A percentile compares a stretch with the other conserved stretches of the same genome.
These are phyloP conservation scores for Latrodectus elegans DNA, from an alignment of 2,888 invertebrate species.

Conservation along the genomic window DNA sequence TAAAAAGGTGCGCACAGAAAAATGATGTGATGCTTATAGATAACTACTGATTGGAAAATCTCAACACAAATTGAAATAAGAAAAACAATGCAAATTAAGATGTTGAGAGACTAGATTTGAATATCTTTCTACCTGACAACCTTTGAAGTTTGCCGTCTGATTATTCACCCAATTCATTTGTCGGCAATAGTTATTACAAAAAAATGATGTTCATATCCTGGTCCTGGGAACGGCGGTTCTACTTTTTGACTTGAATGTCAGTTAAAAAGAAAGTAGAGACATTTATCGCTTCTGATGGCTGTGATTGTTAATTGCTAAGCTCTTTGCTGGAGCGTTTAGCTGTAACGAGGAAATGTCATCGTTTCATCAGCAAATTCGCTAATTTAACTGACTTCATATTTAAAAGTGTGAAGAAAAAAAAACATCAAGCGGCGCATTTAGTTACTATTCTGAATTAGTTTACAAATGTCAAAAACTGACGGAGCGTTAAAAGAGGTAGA, in stretches of 20 bases:
- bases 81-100: not conserved
- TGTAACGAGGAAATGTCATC: conserved; percentile 3
- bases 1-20: too few relatives aligned
- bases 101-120: not conserved
- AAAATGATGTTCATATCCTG: not conserved
- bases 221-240: not conserved
- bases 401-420: too few relatives aligned
- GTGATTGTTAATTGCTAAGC: conserved; percentile 51
- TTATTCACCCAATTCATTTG: conserved; percentile 1
- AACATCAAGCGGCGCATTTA: too few relatives aligned
- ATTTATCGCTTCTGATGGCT: conserved; percentile 1
- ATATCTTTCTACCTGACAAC: too few relatives aligned
- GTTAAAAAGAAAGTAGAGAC: not conserved
- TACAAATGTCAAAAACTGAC: too few relatives aligned
- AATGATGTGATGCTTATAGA: too few relatives aligned
- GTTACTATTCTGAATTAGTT: too few relatives aligned
- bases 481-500: too few relatives aligned
- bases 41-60: too few relatives aligned
- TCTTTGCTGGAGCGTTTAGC: not conserved
- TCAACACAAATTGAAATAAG: too few relatives aligned
- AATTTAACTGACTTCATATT: not conserved
- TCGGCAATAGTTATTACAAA: not conserved
- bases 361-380: not conserved
- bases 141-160: conserved; percentile 1
- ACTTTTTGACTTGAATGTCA: not conserved